Base-by-base conservation (phyloP, 2,113 vertebrate species). In the Mellivora capensis region DNA sequence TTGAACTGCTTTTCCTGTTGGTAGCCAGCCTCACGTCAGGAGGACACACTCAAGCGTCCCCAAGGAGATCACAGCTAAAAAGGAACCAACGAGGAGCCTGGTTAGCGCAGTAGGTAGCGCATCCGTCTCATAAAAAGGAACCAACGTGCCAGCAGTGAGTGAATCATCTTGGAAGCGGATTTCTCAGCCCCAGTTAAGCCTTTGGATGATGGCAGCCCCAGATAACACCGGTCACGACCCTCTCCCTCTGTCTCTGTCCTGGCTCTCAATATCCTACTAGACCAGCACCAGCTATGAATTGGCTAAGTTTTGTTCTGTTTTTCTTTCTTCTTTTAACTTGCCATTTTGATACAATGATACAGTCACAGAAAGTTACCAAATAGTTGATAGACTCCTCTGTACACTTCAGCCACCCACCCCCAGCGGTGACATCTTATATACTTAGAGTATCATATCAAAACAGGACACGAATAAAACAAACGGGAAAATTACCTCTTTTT, bases 1-100 rank as follows among this genome's bases (percentile, higher is more conserved):
- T 4, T 31, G 27, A 49, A 14, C 1, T 1, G 0, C 15, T 21
- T 37, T 34, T 21, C 42, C 64, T 42, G 37, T 34, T 17, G 1
- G 14, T 8, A 10, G 23, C 23, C 39, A 11, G 47, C 20, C 29
- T 20, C 12, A 39, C 1, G 18, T 67, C 59, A 37, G 5, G 21
- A 71, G 20, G 39, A 64, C 37, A 34, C 49, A 18, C 14, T 20
- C 13, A 42, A 77, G 29, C 7, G 21, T 42, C 52, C 91, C n/a
- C 4, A 9, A 9, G 12, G 64, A 71, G 4, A 74, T 52, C 15
- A 59, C 10, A 27, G 31, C 18, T 3, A 59, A 42, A 47, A 52
- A 76, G 25, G 52, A 47, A 15, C n/a, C 37, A 34, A 17, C 2
- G 6, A 52, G 49, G 49, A 17, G 49, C 49, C 49, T 17, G 1